Base-by-base conservation (phyloP, 2,797 vertebrate genomes). In the Peromyscus eremicus region DNA sequence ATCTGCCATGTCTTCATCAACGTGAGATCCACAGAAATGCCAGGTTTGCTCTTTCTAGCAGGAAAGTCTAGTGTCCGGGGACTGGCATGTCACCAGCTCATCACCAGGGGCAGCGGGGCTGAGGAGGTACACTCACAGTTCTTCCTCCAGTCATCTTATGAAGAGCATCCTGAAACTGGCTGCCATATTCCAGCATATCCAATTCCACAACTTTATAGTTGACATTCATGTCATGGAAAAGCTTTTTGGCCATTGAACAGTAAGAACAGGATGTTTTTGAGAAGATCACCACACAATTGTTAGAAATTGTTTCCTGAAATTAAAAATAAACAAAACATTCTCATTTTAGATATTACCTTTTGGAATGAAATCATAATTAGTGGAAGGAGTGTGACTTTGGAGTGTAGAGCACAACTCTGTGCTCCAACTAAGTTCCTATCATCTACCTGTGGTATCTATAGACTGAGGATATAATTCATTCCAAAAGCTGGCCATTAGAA, bases 251-350 rank as follows among this genome's bases (percentile, higher is more conserved):
- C 99, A 99, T 99, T 96, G 98, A 99, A 98, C 99, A 99, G 94
- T 99, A 99, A 37, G 98, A 98, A 80, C 99, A 99, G 0, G 99
- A 99, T 95, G 99, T 99, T 98, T 99, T 99, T 85, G 99, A 99
- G 98, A 99, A 99, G 98, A 99, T 99, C 97, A 99, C 99, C 19
- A 99, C 99, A 46, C 99, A 99, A 98, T 99, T 99, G 92, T 98
- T 98, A 79, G 99, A 99, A 98, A 99, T 99, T 60, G 99, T 97
- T 66, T 99, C 99, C 99, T 99, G 98, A 5, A 75, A 92, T 57
- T 46, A 96, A 91, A 60, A 55, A 71, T 16, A 70, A 79, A 46
- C 85, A 81, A 60, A 52, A 40, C 37, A 40, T 7, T 89, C 94
- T 79, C 80, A 91, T 73, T 94, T 12, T 40, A 79, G 43, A 62